Percentiles rank a stretch among this genome's conserved stretches.
Evolutionary conservation across 2,113 vertebrate species (phyloP).

Genomic region (Accipiter virgatus): DNA sequence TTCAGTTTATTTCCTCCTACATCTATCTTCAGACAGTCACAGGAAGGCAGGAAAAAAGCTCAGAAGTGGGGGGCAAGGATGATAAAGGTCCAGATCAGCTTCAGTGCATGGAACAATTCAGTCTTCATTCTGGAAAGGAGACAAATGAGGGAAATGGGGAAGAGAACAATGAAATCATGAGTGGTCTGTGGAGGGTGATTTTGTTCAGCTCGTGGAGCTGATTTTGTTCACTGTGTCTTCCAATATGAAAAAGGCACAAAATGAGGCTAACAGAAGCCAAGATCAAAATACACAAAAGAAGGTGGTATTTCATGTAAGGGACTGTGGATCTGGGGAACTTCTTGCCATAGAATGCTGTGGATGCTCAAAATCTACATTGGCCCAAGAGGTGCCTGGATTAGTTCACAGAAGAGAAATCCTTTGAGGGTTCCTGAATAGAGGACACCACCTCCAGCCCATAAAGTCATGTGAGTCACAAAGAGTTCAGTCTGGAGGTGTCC

Average conservation of each 20-base stretch:
- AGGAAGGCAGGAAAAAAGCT: neutral
- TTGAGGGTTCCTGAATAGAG: neutral
- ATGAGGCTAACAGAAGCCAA: neutral
- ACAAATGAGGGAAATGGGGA: neutral
- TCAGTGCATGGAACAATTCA: neutral
- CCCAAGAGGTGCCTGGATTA: neutral
- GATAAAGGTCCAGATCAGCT: neutral
- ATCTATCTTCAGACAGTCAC: neutral
- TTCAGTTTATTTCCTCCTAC: neutral
- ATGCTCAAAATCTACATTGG: neutral
- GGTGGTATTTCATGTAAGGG: neutral
- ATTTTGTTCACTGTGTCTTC: neutral
- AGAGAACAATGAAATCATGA: neutral
- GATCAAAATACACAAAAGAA: neutral
- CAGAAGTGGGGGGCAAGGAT: neutral
- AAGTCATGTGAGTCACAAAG: too few relatives aligned
- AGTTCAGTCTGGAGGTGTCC: neutral
- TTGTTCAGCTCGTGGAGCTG: neutral
- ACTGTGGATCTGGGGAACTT: neutral
- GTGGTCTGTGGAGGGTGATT: neutral
- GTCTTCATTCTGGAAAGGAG: neutral
- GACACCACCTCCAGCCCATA: neutral
- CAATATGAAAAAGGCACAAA: neutral
- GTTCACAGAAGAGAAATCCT: neutral
- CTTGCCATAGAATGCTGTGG: neutral